Conservation (phyloP, 2,888 invertebrate genomes). For the Cryptocephalus moraei region DNA sequence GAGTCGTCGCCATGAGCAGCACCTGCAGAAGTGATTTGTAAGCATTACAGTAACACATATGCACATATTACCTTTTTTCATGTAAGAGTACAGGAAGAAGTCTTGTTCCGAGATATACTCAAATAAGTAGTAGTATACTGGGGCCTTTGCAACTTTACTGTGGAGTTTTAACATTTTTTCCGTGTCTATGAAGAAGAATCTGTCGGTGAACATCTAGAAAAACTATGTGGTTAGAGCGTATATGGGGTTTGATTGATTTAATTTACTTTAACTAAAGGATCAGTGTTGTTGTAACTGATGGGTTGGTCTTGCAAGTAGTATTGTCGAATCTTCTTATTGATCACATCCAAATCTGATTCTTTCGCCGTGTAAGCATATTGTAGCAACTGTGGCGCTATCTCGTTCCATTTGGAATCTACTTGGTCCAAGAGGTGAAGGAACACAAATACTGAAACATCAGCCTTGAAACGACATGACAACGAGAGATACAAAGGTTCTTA, state of each 20-base stretch:
- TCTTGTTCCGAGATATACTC: slow-evolving; percentile 13
- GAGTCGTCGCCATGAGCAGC: slow-evolving; percentile 22
- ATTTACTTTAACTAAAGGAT: too few relatives aligned
- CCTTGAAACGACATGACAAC: too few relatives aligned
- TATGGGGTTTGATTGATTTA: too few relatives aligned
- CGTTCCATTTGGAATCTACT: too few relatives aligned
- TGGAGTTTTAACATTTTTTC: slow-evolving; percentile 24
- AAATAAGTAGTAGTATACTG: slow-evolving; percentile 21
- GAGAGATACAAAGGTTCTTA: slow-evolving; percentile 24
- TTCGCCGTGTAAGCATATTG: too few relatives aligned
- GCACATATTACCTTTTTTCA: slow-evolving; percentile 12
- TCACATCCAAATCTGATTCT: too few relatives aligned
- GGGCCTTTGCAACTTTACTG: slow-evolving; percentile 18
- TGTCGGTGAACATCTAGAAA: slow-evolving; percentile 49
- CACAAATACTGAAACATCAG: too few relatives aligned
- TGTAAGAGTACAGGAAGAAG: slow-evolving; percentile 8
- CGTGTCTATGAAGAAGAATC: slow-evolving; percentile 40
- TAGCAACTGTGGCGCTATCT: too few relatives aligned
- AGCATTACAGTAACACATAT: background rate
- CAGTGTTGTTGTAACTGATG: too few relatives aligned
- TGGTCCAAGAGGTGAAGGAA: too few relatives aligned
- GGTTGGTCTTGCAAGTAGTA: too few relatives aligned
- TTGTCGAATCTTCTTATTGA: too few relatives aligned
- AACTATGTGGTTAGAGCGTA: slow-evolving; percentile 5
- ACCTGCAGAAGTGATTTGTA: slow-evolving; percentile 14